Evolutionary conservation across 2,113 vertebrate genomes (phyloP).

Genomic region (Ageneiosus marmoratus): DNA sequence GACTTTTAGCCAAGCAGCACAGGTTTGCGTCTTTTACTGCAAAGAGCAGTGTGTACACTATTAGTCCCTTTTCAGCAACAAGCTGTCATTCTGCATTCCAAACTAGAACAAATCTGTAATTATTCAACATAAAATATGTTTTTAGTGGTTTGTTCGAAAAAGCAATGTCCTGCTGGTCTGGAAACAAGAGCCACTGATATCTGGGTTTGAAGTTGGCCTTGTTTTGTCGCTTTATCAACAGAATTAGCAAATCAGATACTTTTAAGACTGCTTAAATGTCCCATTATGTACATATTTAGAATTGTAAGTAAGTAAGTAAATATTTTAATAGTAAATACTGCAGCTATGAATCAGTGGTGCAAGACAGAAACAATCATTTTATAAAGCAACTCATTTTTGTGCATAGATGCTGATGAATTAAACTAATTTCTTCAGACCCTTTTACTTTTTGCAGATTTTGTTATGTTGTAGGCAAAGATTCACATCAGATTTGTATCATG

Average conservation of each 20-base stretch:
- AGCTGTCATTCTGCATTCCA: neutral
- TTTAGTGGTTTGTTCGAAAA: neutral
- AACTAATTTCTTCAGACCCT: too few species aligned
- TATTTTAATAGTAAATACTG: neutral
- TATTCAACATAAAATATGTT: neutral
- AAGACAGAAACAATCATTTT: neutral
- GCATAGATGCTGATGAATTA: too few species aligned
- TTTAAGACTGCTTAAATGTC: neutral
- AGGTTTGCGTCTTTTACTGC: neutral
- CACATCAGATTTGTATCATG: too few species aligned
- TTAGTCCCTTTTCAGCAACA: neutral
- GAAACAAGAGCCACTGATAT: neutral
- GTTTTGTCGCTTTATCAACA: neutral
- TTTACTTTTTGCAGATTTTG: too few species aligned
- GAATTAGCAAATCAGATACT: neutral
- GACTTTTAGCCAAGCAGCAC: conserved; percentile 3
- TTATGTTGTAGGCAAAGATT: too few species aligned
- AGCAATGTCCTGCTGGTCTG: neutral
- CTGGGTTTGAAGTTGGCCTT: neutral
- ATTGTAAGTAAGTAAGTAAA: neutral
- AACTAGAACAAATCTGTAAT: neutral
- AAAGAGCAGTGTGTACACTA: neutral
- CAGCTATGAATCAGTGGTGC: neutral
- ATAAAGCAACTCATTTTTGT: neutral
- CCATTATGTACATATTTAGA: neutral